These are phyloP conservation scores for Neodiprion fabricii DNA, from an alignment of 1,140 invertebrate species.

Conservation along the genomic window DNA sequence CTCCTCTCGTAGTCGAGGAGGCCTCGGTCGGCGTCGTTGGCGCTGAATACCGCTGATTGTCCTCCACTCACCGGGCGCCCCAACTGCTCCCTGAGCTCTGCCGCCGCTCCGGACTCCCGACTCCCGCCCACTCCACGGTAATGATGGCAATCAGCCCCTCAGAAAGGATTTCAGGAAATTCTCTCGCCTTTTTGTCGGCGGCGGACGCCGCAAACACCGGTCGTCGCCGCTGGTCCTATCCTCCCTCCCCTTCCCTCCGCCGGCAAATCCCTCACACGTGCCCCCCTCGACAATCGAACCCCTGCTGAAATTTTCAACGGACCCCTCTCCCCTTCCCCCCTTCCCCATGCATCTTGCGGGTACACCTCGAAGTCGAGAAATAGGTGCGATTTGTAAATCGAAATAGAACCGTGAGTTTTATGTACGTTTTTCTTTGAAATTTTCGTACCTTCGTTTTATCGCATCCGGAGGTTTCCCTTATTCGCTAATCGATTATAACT, in stretches of 20 bases:
- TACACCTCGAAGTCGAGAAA: no score
- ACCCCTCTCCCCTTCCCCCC: background rate
- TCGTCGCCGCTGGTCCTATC: conserved; percentile 44
- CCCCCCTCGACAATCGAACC: background rate
- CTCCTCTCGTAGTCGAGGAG: conserved; percentile 10
- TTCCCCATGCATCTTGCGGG: no score
- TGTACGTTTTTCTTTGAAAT: no score
- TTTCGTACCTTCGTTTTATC: no score
- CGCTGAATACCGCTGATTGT: conserved; percentile 59
- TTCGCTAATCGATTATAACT: no score
- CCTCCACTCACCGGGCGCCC: conserved; percentile 40
- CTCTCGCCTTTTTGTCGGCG: conserved; percentile 63
- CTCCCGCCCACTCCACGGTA: conserved; percentile 60
- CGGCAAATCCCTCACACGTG: background rate
- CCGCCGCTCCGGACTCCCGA: conserved; percentile 34
- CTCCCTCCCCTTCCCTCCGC: conserved; percentile 14
- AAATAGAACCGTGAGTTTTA: no score
- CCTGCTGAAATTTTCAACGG: background rate
- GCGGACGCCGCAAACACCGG: conserved; percentile 61
- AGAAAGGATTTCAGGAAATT: conserved; percentile 64
- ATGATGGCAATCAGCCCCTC: conserved; percentile 63
- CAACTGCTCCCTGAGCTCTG: conserved; percentile 44
- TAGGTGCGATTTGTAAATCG: no score
- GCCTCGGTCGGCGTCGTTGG: background rate
- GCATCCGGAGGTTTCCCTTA: no score